Evolutionary conservation across 2,888 invertebrate species (phyloP), one percentile per base, ranked within the genome.

Genomic region (Masnerella sp.): DNA sequence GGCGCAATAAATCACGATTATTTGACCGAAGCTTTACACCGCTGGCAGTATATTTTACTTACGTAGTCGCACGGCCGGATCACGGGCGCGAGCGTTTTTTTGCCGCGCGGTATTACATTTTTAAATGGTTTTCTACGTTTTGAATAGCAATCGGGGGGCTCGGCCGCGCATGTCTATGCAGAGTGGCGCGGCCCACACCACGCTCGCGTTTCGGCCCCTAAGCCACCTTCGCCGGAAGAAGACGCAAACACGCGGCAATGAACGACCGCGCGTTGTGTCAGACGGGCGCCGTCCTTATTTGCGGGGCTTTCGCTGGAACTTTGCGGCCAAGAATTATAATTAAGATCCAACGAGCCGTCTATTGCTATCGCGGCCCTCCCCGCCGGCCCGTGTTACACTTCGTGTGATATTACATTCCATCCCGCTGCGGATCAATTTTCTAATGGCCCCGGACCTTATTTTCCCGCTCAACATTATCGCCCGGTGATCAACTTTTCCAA

Each of bases 51-150:
- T 87, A 87, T 87, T 87, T 86, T 87, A 87, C 87, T 87, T 87
- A 86, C 82, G 82, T 83, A 86, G 85, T 85, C 85, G 83, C 85
- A 80, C 82, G 81, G 84, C 85, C 82, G 87, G 84, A 86, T 86
- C 86, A 85, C 83, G 82, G 77, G 77, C 77, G 73, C 70, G 67
- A 64, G 30, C 32, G n/a, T 69, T 76, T 74, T 77, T 76, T 71
- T 74, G 52, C 59, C 43, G 61, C 70, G 77, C 68, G 86, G 87
- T 85, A 87, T 87, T 87, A 87, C 83, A 86, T 85, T 87, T 87
- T 87, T 87, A 85, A 87, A 87, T 85, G 87, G 86, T 87, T 87
- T 86, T 85, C 79, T 86, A 85, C 86, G 85, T 86, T 87, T 87
- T 85, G 87, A 86, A 87, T 86, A 87, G 87, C 84, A 87, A 87